phyloP scores from a whole-genome alignment of 2,888 invertebrate genomes.

The Hofmannophila pseudospretella region DNA sequence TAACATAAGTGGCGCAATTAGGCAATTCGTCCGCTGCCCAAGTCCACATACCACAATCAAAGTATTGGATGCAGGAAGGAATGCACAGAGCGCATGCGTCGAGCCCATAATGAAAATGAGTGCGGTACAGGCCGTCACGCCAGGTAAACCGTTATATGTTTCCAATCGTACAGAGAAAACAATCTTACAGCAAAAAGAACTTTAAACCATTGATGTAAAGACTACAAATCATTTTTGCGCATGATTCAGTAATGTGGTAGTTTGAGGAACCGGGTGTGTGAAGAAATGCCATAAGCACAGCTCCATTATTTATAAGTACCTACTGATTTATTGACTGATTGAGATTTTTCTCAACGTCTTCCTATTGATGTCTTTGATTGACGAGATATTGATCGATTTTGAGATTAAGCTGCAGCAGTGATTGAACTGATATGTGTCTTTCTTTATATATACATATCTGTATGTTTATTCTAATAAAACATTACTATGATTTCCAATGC shows the following conservation, averaged over 20 bases:
- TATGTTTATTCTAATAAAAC: too few species aligned
- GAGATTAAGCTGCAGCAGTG: too few species aligned
- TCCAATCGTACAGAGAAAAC: conserved; percentile 14
- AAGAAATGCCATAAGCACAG: conserved; percentile 25
- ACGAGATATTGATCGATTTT: conserved; percentile 4
- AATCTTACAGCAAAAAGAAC: conserved; percentile 26
- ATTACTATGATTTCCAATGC: too few species aligned
- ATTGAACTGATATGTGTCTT: too few species aligned
- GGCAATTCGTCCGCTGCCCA: conserved; percentile 20
- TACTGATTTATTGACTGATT: conserved; percentile 33
- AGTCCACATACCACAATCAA: background rate
- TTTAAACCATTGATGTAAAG: conserved; percentile 25
- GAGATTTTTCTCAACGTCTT: conserved; percentile 17
- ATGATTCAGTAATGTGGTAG: conserved; percentile 14
- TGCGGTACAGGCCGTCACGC: conserved; percentile 37
- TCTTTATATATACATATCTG: too few species aligned
- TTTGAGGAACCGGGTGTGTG: conserved; percentile 19
- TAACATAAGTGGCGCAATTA: conserved; percentile 30
- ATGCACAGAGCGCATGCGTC: conserved; percentile 50
- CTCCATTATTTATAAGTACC: conserved; percentile 17
- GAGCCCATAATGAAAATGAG: conserved; percentile 49
- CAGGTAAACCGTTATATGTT: conserved; percentile 46
- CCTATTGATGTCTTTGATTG: conserved; percentile 7
- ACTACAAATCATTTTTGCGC: conserved; percentile 15
- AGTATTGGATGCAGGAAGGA: conserved; percentile 25